These are phyloP conservation scores for Antennarius maculatus DNA, from an alignment of 2,797 vertebrate species.

Conservation along the genomic window DNA sequence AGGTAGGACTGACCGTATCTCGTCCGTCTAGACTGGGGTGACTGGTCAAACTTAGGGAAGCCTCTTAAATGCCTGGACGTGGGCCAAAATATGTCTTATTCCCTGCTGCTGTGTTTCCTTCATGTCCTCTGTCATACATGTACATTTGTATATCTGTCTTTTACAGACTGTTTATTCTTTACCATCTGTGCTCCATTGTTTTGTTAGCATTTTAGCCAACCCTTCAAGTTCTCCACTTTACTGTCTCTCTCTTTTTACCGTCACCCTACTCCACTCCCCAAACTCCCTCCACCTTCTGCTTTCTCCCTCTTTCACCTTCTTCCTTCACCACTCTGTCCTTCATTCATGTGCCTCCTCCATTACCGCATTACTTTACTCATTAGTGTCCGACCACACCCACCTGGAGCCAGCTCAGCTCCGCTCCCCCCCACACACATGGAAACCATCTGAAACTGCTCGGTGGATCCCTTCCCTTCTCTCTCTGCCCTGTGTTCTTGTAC, in stretches of 20 bases:
- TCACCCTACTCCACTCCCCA: background rate
- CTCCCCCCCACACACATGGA: slow-evolving; percentile 82
- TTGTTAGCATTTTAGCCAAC: slow-evolving; percentile 67
- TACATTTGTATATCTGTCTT: slow-evolving; percentile 61
- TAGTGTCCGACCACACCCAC: slow-evolving; percentile 82
- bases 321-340: slow-evolving; percentile 39
- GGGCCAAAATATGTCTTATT: slow-evolving; percentile 52
- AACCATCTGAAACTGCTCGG: slow-evolving; percentile 77
- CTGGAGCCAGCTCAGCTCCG: slow-evolving; percentile 73
- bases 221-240: slow-evolving; percentile 48
- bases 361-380: slow-evolving; percentile 83
- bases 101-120: slow-evolving; percentile 59
- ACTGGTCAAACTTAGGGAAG: slow-evolving; percentile 53
- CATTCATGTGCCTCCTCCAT: slow-evolving; percentile 73
- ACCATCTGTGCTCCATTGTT: slow-evolving; percentile 66
- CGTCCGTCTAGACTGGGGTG: slow-evolving; percentile 51
- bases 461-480: slow-evolving; percentile 68
- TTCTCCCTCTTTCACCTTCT: slow-evolving; percentile 51
- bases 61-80: slow-evolving; percentile 51
- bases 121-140: slow-evolving; percentile 38
- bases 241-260: slow-evolving; percentile 2
- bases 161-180: slow-evolving; percentile 65
- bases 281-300: slow-evolving; percentile 13
- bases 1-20: slow-evolving; percentile 78
- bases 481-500: slow-evolving; percentile 50